phyloP scores from a whole-genome alignment of 2,113 vertebrate genomes.

The Myrmecobius fasciatus region DNA sequence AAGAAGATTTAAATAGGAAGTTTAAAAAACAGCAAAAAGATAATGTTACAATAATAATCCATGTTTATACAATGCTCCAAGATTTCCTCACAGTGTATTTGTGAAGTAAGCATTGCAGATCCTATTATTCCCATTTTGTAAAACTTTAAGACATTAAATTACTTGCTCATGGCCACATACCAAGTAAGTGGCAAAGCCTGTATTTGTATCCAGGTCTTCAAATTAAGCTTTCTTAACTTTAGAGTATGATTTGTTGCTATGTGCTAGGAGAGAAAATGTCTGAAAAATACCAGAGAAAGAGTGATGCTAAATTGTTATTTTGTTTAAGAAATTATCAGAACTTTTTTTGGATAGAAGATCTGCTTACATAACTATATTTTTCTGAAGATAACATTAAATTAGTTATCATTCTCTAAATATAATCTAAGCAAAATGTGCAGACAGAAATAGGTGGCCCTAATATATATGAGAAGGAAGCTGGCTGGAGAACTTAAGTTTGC shows the following conservation, averaged over 20 bases:
- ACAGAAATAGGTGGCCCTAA: slow-evolving; percentile 35
- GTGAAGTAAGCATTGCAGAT: not conserved
- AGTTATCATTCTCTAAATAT: slow-evolving; percentile 63
- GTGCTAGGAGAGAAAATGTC: not conserved
- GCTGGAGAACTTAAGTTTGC: slow-evolving; percentile 39
- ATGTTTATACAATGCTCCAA: not conserved
- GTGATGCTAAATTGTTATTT: slow-evolving; percentile 53
- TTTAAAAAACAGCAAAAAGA: not conserved
- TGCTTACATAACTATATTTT: slow-evolving; percentile 58
- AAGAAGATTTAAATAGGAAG: not conserved
- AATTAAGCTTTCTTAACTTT: not conserved
- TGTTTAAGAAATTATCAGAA: slow-evolving; percentile 39
- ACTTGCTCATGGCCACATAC: no score
- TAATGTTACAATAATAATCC: not conserved
- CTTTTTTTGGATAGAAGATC: slow-evolving; percentile 44
- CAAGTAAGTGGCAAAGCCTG: no score
- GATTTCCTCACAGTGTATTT: not conserved
- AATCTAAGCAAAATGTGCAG: slow-evolving; percentile 47
- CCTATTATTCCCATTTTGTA: not conserved
- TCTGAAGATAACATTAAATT: slow-evolving; percentile 54
- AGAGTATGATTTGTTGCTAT: not conserved
- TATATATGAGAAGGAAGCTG: slow-evolving; percentile 12
- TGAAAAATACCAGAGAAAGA: slow-evolving; percentile 9
- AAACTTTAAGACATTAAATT: no score
- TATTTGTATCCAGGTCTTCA: not conserved